phyloP scores from a whole-genome alignment of 1,140 invertebrate genomes.

The Zaprionus africanus region DNA sequence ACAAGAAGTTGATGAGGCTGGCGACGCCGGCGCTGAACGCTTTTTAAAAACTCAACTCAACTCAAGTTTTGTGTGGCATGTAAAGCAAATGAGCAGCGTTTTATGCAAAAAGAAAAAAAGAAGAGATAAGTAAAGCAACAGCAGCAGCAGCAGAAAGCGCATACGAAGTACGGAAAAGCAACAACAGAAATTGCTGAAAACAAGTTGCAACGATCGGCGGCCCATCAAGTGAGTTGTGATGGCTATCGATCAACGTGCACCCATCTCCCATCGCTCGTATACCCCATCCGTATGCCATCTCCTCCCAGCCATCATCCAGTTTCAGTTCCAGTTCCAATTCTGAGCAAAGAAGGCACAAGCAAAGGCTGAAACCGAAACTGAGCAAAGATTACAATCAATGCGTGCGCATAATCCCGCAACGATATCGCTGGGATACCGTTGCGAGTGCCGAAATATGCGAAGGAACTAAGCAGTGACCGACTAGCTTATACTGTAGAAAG shows the following conservation, averaged over 20 bases:
- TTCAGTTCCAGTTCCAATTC: constrained; percentile 22
- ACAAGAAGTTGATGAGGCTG: constrained; percentile 34
- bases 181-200: constrained; percentile 51
- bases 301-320: constrained; percentile 11
- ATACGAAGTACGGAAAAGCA: constrained; percentile 2
- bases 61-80: constrained; percentile 64
- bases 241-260: constrained; percentile 74
- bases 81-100: constrained; percentile 78
- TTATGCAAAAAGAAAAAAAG: constrained; percentile 69
- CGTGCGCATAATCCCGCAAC: constrained; percentile 41
- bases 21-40: constrained; percentile 53
- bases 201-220: constrained; percentile 63
- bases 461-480: background rate
- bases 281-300: background rate
- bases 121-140: constrained; percentile 14
- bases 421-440: constrained; percentile 33
- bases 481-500: background rate
- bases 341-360: constrained; percentile 14
- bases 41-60: constrained; percentile 57
- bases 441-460: background rate
- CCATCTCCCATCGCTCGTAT: constrained; percentile 15
- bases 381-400: constrained; percentile 49
- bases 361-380: background rate
- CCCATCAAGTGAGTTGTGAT: constrained; percentile 64
- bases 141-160: background rate